Percentiles rank a stretch among this genome's conserved stretches.
phyloP scores from a whole-genome alignment of 2,113 vertebrate genomes.

The Genyomyrus donnyi region DNA sequence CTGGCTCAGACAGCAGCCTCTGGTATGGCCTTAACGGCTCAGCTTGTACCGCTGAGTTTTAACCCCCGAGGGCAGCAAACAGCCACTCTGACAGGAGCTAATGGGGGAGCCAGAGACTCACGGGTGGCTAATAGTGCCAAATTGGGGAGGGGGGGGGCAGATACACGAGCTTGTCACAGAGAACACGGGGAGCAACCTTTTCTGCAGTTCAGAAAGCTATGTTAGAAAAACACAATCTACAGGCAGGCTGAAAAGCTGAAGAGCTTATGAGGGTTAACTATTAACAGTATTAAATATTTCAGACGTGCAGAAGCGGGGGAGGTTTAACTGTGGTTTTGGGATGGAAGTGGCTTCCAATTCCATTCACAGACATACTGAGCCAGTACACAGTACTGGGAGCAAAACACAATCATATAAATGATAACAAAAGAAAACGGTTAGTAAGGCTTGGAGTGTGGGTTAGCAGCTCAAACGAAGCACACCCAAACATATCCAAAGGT shows the following conservation, averaged over 20 bases:
- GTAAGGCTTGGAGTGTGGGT: neutral
- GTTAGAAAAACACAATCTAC: neutral
- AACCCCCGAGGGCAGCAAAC: neutral
- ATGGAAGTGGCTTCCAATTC: neutral
- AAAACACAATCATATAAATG: neutral
- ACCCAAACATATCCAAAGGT: neutral
- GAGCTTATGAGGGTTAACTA: neutral
- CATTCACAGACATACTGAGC: constrained; percentile 8
- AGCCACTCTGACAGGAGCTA: neutral
- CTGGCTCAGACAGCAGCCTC: neutral
- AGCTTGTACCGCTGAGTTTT: neutral
- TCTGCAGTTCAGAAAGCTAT: neutral
- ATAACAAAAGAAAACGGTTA: neutral
- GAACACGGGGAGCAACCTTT: neutral
- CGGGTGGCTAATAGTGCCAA: neutral
- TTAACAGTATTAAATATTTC: neutral
- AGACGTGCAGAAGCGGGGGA: neutral
- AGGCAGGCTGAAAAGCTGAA: neutral
- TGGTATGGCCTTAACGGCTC: neutral
- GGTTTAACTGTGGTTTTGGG: neutral
- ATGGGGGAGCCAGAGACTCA: neutral
- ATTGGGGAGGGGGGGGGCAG: neutral
- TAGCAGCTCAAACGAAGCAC: neutral
- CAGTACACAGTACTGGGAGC: neutral
- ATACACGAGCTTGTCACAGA: neutral